These are phyloP conservation scores for Yponomeuta cagnagella DNA, from an alignment of 2,888 invertebrate species.

Conservation along the genomic window DNA sequence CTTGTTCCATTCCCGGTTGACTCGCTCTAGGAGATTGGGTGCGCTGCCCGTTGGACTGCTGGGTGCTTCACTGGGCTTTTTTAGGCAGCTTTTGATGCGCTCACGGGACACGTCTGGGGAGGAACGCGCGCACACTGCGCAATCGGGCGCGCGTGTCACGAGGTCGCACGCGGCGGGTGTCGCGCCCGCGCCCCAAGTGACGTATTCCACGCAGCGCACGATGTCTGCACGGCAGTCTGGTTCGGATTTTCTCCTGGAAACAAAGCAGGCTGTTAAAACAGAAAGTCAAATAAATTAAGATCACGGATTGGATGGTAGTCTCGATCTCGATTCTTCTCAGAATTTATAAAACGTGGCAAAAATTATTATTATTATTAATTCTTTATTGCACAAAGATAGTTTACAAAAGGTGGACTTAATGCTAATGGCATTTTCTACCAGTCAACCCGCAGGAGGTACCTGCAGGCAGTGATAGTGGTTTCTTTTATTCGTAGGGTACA, in stretches of 20 bases:
- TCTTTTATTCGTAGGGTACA: no score
- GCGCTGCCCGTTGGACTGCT: conserved; percentile 55
- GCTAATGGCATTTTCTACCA: no score
- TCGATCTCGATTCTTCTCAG: no score
- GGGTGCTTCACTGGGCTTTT: conserved; percentile 51
- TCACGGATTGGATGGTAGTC: background rate
- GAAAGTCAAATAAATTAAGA: background rate
- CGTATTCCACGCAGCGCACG: conserved; percentile 65
- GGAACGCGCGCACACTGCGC: conserved; percentile 31
- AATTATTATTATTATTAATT: no score
- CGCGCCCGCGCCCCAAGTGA: conserved; percentile 31
- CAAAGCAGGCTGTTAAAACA: background rate
- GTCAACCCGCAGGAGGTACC: no score
- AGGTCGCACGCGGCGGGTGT: conserved; percentile 60
- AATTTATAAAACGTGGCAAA: no score
- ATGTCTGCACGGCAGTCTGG: conserved; percentile 65
- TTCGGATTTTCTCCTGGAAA: conserved; percentile 45
- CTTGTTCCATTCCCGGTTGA: conserved; percentile 56
- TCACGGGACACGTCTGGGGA: conserved; percentile 62
- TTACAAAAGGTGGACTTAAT: no score
- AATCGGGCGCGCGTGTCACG: conserved; percentile 38
- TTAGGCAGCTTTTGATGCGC: conserved; percentile 65
- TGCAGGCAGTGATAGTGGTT: no score
- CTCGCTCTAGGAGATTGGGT: conserved; percentile 42
- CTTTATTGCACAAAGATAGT: no score